Percentiles rank a stretch among this genome's conserved stretches.
Conservation (phyloP, 1,140 invertebrate species). For the Penaeus indicus region DNA sequence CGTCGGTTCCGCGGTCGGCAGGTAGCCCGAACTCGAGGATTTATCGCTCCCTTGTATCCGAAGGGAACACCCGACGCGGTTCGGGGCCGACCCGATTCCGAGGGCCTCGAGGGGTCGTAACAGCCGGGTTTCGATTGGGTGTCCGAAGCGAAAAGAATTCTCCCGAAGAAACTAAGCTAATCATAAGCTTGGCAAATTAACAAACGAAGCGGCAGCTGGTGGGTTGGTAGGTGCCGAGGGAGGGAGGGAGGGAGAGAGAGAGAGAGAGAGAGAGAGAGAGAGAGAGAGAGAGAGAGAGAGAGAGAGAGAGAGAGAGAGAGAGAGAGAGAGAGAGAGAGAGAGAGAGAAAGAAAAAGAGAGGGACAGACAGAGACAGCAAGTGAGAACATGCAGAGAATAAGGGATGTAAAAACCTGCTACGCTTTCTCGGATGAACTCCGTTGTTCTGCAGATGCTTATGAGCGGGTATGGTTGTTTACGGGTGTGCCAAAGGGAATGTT, state of each 20-base stretch:
- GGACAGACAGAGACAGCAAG: too few species aligned
- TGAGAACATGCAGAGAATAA: too few species aligned
- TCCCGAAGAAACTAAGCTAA: slow-evolving; percentile 47
- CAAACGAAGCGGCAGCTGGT: slow-evolving; percentile 54
- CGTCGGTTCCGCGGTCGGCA: too few species aligned
- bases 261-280: not conserved
- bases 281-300: not conserved
- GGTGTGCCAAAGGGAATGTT: too few species aligned
- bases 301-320: slow-evolving; percentile 5
- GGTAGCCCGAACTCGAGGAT: not conserved
- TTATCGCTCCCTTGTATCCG: slow-evolving; percentile 3
- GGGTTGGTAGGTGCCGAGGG: slow-evolving; percentile 26
- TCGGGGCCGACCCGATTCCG: not conserved
- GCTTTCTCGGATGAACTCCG: too few species aligned
- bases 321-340: too few species aligned
- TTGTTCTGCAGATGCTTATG: too few species aligned
- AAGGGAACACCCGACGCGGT: not conserved
- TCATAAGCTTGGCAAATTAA: slow-evolving; percentile 61
- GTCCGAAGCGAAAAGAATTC: slow-evolving; percentile 49
- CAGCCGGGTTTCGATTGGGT: slow-evolving; percentile 18
- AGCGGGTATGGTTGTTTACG: too few species aligned
- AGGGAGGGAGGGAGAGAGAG: not conserved
- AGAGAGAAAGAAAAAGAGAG: not conserved
- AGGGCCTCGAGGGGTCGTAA: too few species aligned
- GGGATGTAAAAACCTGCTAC: too few species aligned